phyloP scores from a whole-genome alignment of 2,888 invertebrate species.

The Leptinotarsa juncta region DNA sequence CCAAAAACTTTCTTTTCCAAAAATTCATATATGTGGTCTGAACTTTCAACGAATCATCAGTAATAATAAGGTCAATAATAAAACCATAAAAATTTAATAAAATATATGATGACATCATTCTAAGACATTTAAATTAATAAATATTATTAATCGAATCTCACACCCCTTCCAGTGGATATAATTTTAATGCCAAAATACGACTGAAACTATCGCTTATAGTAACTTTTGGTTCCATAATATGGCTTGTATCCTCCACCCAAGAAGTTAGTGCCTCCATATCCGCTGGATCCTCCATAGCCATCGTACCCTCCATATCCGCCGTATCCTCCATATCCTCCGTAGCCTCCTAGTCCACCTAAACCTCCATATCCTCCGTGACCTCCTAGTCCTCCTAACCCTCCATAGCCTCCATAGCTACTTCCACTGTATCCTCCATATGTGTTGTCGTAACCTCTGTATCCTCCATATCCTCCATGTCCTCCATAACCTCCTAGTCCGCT shows the following conservation, averaged over 20 bases:
- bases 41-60: not conserved
- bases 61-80: not conserved
- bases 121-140: conserved; percentile 4
- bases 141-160: conserved; percentile 1
- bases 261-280: conserved; percentile 39
- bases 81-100: not conserved
- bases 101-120: not conserved
- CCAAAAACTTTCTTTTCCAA: too few relatives aligned
- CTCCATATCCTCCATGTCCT: conserved; percentile 31
- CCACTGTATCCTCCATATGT: conserved; percentile 29
- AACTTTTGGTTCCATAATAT: conserved; percentile 46
- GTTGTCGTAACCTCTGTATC: conserved; percentile 18
- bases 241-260: conserved; percentile 47
- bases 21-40: not conserved
- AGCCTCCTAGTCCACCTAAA: conserved; percentile 31
- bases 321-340: conserved; percentile 40
- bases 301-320: conserved; percentile 29
- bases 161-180: not conserved
- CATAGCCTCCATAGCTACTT: conserved; percentile 37
- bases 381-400: conserved; percentile 27
- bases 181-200: not conserved
- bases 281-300: conserved; percentile 35
- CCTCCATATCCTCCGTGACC: conserved; percentile 36
- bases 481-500: conserved; percentile 3
- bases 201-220: conserved; percentile 28